A percentile compares a stretch with the other conserved stretches of the same genome.
These are phyloP conservation scores for Sipha flava DNA, from an alignment of 1,140 invertebrate species.

Conservation along the genomic window DNA sequence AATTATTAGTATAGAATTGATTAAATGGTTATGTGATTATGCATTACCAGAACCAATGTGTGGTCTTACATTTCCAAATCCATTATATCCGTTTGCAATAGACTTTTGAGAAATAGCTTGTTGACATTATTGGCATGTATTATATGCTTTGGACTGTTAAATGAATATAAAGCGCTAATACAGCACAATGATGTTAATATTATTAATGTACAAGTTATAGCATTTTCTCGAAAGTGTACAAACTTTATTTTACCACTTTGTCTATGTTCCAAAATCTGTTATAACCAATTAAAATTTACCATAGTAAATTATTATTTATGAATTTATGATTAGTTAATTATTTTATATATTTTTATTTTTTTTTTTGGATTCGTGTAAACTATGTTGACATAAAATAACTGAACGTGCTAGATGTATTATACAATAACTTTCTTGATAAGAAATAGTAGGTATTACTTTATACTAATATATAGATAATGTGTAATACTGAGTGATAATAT, in stretches of 20 bases:
- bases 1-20: not conserved
- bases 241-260: not conserved
- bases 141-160: not conserved
- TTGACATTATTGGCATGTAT: not conserved
- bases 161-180: not conserved
- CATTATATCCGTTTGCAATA: not conserved
- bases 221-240: not conserved
- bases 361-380: too few species aligned
- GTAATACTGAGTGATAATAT: too few species aligned
- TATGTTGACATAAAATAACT: too few species aligned
- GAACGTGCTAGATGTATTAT: too few species aligned
- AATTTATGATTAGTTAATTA: too few species aligned
- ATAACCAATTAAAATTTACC: too few species aligned
- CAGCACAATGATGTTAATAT: not conserved
- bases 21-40: not conserved
- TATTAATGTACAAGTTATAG: not conserved
- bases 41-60: not conserved
- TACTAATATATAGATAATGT: too few species aligned
- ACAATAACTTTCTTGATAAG: too few species aligned
- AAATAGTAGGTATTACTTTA: too few species aligned
- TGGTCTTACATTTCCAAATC: slow-evolving; percentile 1
- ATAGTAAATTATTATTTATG: too few species aligned
- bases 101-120: not conserved
- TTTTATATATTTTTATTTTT: too few species aligned
- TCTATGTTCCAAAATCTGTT: not conserved